Evolutionary conservation across 2,797 vertebrate genomes (phyloP), one percentile per base, ranked within the genome.

Genomic region (Xyrichtys novacula): DNA sequence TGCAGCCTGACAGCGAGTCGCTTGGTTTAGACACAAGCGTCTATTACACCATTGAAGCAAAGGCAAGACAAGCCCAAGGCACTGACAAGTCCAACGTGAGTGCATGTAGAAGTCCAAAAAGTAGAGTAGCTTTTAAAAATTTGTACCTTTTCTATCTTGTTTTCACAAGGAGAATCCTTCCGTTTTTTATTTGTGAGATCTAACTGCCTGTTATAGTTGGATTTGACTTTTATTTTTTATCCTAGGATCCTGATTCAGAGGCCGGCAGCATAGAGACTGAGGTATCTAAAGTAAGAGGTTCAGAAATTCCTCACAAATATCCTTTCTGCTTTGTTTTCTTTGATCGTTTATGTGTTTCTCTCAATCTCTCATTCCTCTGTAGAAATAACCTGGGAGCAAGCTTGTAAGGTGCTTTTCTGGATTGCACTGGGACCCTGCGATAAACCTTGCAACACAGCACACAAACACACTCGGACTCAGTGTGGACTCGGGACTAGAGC

Each of bases 191-290:
- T 17, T 16, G 20, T 48, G 47, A 49, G 4, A 16, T 42, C 50
- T 66, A 42, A 87, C 49, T 7, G 2, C 5, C 6, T 40, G 28
- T 14, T 65, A 0, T 58, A 16, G 11, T 80, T 8, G 81, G n/a
- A 10, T 71, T 50, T 78, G 39, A 48, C 22, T 60, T 75, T 47
- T 50, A n/a, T 58, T 9, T 60, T 34, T 31, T 10, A 14, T 17
- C 76, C 43, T 73, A 93, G 92, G 86, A 89, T 17, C 76, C 59
- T 0, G 85, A 81, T 12, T 85, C 85, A 59, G 88, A 87, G 32
- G 70, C 39, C 8, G 71, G 80, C 12, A 88, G 61, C 61, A 75
- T 60, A 60, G 87, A 85, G 57, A 83, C 65, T 0, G 55, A 71
- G 6, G 28, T 19, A 58, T 55, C 59, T n/a, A 71, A 80, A 67